A percentile compares a stretch with the other conserved stretches of the same genome.
These are phyloP conservation scores for Rhagoletis pomonella DNA, from an alignment of 1,140 invertebrate species.

Conservation along the genomic window DNA sequence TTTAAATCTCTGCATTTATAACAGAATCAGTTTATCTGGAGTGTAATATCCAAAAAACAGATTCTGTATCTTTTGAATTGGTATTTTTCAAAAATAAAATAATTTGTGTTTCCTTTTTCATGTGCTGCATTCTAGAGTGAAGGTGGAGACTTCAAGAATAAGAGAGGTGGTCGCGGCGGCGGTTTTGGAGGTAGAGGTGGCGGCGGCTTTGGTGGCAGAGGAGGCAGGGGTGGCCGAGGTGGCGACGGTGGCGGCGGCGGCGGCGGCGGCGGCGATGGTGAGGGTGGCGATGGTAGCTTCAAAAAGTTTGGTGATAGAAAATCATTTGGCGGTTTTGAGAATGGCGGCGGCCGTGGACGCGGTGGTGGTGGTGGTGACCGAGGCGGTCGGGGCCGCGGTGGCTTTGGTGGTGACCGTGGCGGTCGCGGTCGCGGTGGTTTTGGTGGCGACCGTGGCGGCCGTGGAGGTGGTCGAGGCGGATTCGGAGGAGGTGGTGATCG, in stretches of 20 bases:
- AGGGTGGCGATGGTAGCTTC: slow-evolving; percentile 65
- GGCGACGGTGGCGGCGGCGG: slow-evolving; percentile 66
- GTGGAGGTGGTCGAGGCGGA: slow-evolving; percentile 66
- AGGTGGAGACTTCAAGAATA: slow-evolving; percentile 56
- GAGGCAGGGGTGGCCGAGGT: slow-evolving; percentile 56
- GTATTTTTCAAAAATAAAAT: slow-evolving; percentile 49
- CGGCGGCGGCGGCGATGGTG: slow-evolving; percentile 71
- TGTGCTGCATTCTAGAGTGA: slow-evolving; percentile 56
- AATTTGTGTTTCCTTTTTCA: slow-evolving; percentile 69
- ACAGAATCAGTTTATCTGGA: background rate
- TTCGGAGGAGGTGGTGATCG: slow-evolving; percentile 75
- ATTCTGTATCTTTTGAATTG: slow-evolving; percentile 55
- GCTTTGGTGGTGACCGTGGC: slow-evolving; percentile 73
- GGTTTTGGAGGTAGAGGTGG: slow-evolving; percentile 55
- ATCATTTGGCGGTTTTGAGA: slow-evolving; percentile 74
- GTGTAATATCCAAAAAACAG: background rate
- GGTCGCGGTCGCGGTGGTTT: slow-evolving; percentile 72
- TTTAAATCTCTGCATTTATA: background rate
- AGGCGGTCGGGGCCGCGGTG: slow-evolving; percentile 68
- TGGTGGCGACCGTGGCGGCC: slow-evolving; percentile 74
- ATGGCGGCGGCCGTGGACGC: slow-evolving; percentile 72
- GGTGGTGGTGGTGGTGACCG: slow-evolving; percentile 65
- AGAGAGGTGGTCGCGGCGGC: slow-evolving; percentile 40
- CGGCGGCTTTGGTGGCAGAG: slow-evolving; percentile 28
- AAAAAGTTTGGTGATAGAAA: slow-evolving; percentile 72